phyloP scores from a whole-genome alignment of 1,140 invertebrate species.

The Conus ventricosus region DNA sequence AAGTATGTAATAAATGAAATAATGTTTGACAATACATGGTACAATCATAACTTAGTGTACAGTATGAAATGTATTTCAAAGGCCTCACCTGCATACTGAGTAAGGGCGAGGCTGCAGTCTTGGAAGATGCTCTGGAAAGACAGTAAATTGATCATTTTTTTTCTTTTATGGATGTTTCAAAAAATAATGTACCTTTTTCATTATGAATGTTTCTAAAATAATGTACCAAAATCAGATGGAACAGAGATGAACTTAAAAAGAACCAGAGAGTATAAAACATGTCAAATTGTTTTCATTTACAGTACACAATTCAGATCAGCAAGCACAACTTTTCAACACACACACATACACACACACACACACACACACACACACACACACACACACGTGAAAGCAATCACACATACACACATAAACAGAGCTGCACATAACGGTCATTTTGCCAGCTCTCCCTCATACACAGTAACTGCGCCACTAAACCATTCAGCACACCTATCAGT shows the following conservation, averaged over 20 bases:
- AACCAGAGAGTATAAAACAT: too few species aligned
- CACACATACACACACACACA: too few species aligned
- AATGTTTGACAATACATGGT: too few species aligned
- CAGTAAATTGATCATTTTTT: background rate
- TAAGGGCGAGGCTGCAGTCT: constrained; percentile 70
- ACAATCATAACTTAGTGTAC: too few species aligned
- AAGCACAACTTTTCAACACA: background rate
- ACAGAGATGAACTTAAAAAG: background rate
- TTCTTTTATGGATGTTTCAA: too few species aligned
- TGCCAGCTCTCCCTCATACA: too few species aligned
- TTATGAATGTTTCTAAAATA: background rate
- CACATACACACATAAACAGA: background rate
- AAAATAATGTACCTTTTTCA: background rate
- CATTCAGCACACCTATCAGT: constrained; percentile 59
- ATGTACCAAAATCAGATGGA: background rate
- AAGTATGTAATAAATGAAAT: background rate
- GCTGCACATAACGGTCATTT: too few species aligned
- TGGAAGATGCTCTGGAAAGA: constrained; percentile 65
- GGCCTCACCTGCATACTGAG: constrained; percentile 67
- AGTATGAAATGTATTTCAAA: background rate
- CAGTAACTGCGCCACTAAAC: too few species aligned
- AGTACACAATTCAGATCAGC: background rate
- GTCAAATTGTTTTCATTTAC: background rate
- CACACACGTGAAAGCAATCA: background rate
- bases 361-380: constrained; percentile 25